Conservation (phyloP, 2,888 invertebrate genomes). For the Ennomos erosarius region DNA sequence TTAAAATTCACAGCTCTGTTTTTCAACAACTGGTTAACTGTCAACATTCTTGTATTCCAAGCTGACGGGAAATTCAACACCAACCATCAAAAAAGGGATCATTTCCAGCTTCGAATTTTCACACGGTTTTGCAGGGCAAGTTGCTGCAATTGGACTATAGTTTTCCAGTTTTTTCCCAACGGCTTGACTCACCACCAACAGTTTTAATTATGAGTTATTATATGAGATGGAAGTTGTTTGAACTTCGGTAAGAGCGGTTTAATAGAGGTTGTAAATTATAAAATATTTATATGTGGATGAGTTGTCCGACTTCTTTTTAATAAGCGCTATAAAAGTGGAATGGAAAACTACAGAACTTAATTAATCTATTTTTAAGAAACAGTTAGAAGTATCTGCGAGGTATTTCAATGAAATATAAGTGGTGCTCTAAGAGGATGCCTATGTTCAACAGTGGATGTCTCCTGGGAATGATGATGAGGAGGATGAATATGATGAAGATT, state of each 20-base stretch:
- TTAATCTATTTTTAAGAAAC: too few relatives aligned
- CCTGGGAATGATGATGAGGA: too few relatives aligned
- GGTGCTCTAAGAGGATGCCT: too few relatives aligned
- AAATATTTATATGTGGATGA: neutral
- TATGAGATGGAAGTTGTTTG: slow-evolving; percentile 13
- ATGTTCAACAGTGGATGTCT: too few relatives aligned
- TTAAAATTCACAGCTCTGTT: too few relatives aligned
- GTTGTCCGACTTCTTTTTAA: too few relatives aligned
- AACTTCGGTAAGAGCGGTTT: slow-evolving; percentile 6
- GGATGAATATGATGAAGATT: too few relatives aligned
- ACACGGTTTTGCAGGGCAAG: slow-evolving; percentile 29
- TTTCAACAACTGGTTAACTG: neutral
- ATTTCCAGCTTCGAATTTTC: slow-evolving; percentile 24
- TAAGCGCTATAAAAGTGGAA: too few relatives aligned
- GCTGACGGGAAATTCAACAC: slow-evolving; percentile 9
- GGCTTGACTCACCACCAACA: slow-evolving; percentile 33
- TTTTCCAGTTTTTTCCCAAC: slow-evolving; percentile 28
- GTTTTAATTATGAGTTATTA: slow-evolving; percentile 36
- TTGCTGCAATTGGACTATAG: slow-evolving; percentile 29
- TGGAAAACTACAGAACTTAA: too few relatives aligned
- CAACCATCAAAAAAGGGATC: slow-evolving; percentile 10
- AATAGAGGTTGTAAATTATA: neutral
- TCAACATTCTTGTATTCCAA: slow-evolving; percentile 11
- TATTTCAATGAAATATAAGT: too few relatives aligned
- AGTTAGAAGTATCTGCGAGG: too few relatives aligned